phyloP scores from a whole-genome alignment of 2,113 vertebrate genomes.

The Diphyllodes magnificus region DNA sequence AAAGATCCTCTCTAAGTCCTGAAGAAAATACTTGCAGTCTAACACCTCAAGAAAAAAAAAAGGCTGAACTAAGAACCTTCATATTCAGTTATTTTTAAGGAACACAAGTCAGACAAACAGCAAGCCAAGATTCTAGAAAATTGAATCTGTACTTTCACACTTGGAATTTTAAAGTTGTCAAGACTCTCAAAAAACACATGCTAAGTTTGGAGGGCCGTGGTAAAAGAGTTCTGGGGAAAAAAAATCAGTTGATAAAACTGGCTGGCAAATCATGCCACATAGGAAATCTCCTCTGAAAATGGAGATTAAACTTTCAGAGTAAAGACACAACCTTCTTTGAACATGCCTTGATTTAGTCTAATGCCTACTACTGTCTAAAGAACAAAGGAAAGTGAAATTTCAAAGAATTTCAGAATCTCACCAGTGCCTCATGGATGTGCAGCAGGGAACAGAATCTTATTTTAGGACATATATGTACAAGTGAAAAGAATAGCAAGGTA shows the following conservation, averaged over 20 bases:
- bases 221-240: not conserved
- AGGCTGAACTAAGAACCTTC: not conserved
- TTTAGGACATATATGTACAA: not conserved
- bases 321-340: not conserved
- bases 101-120: slow-evolving; percentile 29
- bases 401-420: not conserved
- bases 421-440: rapidly evolving
- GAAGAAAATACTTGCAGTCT: not conserved
- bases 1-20: not conserved
- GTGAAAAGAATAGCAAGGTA: not conserved
- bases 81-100: slow-evolving; percentile 15
- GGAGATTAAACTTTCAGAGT: not conserved
- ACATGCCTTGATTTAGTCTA: not conserved
- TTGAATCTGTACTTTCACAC: slow-evolving; percentile 18
- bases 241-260: not conserved
- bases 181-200: not conserved
- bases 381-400: not conserved
- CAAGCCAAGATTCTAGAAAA: not conserved
- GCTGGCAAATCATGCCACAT: not conserved
- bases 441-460: not conserved
- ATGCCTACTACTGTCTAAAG: not conserved
- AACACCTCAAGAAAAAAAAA: not conserved
- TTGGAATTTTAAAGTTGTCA: slow-evolving; percentile 12
- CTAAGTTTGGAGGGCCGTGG: not conserved
- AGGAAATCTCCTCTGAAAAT: not conserved